Evolutionary conservation across 2,888 invertebrate genomes (phyloP), one percentile per base, ranked within the genome.

Genomic region (Troides aeacus): DNA sequence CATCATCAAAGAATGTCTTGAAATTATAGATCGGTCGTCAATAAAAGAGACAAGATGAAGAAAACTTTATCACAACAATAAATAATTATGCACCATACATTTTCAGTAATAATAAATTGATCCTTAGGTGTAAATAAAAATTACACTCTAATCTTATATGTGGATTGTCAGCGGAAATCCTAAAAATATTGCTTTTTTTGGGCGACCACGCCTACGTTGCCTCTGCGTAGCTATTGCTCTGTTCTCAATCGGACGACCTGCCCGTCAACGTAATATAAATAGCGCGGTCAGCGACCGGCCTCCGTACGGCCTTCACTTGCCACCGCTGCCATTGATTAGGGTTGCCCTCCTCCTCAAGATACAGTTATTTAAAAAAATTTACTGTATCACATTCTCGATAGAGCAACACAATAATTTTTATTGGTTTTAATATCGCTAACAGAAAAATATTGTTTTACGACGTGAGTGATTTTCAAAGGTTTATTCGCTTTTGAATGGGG

Each of bases 271-370:
- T 65, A 70, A 80, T 89, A 90, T 89, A 89, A 90, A 92, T 91
- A 91, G 91, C 86, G 77, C 81, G 89, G 90, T 90, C 92, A 83
- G 74, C 81, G 90, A 88, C 91, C 92, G 92, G 85, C 92, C 92
- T 92, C 85, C 79, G 81, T 74, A 78, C 90, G 92, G 85, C 92
- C 92, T 92, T 92, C 92, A 85, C 86, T 83, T 80, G 79, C 77
- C 72, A 72, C 74, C 80, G 81, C 82, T 64, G 46, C 64, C 57
- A 63, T 7, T 61, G 53, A 68, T 66, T 62, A 70, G 70, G 70
- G 70, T 56, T 70, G 66, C 66, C 70, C 21, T 46, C 59, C 12
- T 62, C 39, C 1, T 42, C 10, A 15, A 42, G n/a, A 46, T 3
- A 60, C 36, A 24, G 57, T 58, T 23, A 23, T 58, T 24, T 23